Base-by-base conservation (phyloP, 2,888 invertebrate species). In the Lepidocyrtoides sp. region DNA sequence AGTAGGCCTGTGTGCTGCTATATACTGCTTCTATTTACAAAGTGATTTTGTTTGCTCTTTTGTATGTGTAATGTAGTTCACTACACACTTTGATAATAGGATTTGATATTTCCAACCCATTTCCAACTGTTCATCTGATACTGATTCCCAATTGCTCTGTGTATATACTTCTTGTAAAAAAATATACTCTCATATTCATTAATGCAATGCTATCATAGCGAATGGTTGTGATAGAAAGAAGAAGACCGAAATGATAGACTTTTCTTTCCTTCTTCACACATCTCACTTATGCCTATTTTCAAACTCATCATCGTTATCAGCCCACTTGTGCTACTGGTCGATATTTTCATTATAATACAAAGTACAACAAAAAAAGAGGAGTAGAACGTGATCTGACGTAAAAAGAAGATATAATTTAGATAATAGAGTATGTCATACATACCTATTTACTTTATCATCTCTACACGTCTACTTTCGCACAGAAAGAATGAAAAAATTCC, bases 31-130 rank as follows among this genome's bases (percentile, higher is more conserved):
- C 36, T n/a, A 32, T 69, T 32, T 36, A 20, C 77, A 12, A 54
- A 79, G 54, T 79, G 77, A 51, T 79, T 79, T 79, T 79, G 77
- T 79, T 79, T 79, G 77, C 54, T 51, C 77, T 79, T 79, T 79
- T 79, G 20, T 26, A 51, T 79, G 29, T 51, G n/a, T n/a, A n/a
- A n/a, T n/a, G n/a, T n/a, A 79, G 51, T 54, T 79, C 51, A 79
- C 51, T 79, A 54, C 26, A 54, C 36, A n/a, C n/a, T n/a, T 20
- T 48, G 75, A 44, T 77, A 51, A 77, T 26, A 44, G 48, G 75
- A 77, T 77, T 44, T n/a, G 54, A 79, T 54, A 32, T 54, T 79
- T 79, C 77, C 77, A 79, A 32, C 54, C 77, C 77, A 79, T 79
- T 79, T 79, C 77, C 77, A 79, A 17, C 51, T 54, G 77, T 54